phyloP scores from a whole-genome alignment of 2,888 invertebrate species.

The Leptinotarsa rubiginosa region DNA sequence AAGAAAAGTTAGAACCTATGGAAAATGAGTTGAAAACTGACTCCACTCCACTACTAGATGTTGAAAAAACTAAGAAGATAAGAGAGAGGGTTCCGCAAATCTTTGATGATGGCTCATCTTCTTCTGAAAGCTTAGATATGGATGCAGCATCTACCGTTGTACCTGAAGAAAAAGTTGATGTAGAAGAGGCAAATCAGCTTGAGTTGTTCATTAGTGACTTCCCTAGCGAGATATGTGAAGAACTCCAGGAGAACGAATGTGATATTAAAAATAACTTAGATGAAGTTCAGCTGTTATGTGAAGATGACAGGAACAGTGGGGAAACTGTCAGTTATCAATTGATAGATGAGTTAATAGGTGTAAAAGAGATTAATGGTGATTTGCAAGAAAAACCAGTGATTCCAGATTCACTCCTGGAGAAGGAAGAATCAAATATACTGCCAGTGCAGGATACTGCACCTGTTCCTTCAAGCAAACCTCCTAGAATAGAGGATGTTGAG shows the following conservation, averaged over 20 bases:
- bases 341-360: background rate
- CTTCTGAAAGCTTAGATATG: conserved; percentile 4
- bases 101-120: conserved; percentile 13
- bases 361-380: background rate
- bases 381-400: background rate
- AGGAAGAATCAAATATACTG: background rate
- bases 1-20: background rate
- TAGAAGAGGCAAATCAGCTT: background rate
- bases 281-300: background rate
- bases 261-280: background rate
- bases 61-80: background rate
- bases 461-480: background rate
- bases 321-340: background rate
- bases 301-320: background rate
- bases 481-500: background rate
- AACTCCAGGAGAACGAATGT: background rate
- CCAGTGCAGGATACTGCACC: background rate
- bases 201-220: background rate
- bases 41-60: background rate
- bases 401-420: background rate
- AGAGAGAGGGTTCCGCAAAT: conserved; percentile 5
- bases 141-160: background rate
- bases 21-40: background rate
- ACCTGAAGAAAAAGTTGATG: conserved; percentile 11
- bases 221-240: background rate